Evolutionary conservation across 2,113 vertebrate species (phyloP), one percentile per base, ranked within the genome.

Genomic region (Forbesichthys papilliferus): DNA sequence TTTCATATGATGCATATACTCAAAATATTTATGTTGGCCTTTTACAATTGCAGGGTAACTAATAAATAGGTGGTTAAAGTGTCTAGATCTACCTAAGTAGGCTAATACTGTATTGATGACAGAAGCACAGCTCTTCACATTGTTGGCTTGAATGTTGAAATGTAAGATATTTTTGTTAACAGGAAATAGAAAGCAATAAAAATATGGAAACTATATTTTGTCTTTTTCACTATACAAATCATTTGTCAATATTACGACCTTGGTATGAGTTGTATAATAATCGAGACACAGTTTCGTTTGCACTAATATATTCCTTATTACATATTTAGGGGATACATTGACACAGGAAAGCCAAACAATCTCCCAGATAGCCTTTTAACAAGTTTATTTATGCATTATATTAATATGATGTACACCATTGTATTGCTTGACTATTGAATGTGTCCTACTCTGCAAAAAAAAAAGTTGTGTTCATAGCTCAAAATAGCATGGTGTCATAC

Each of bases 151-250:
- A 81, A 78, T 53, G 58, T 67, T 77, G 80, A 76, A 73, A 46
- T 48, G 90, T 66, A 68, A 71, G 85, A 53, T 92, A 90, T 93
- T 92, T 93, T 94, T 89, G 84, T 74, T 92, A 60, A 87, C 80
- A 84, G 85, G 84, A 87, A 86, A 86, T 56, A 87, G 87, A 94
- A 92, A 96, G 95, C 95, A 97, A 97, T 97, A 96, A 96, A 96
- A 77, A 69, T 48, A 58, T 78, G 80, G 55, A 70, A 48, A 73
- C 79, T 64, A 52, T 55, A 33, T 68, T 8, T 59, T 49, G 11
- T 11, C 14, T 33, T 20, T 70, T 66, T 75, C 33, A 71, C 73
- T 10, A 46, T 77, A 65, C 46, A 10, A 14, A 3, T 13, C 20
- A 12, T 20, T 56, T n/a, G 27, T 18, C 54, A 16, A 18, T 61